Percentiles rank a stretch among this genome's conserved stretches.
Evolutionary conservation across 2,888 invertebrate genomes (phyloP).

Genomic region (Chamaedrilus cognettii): DNA sequence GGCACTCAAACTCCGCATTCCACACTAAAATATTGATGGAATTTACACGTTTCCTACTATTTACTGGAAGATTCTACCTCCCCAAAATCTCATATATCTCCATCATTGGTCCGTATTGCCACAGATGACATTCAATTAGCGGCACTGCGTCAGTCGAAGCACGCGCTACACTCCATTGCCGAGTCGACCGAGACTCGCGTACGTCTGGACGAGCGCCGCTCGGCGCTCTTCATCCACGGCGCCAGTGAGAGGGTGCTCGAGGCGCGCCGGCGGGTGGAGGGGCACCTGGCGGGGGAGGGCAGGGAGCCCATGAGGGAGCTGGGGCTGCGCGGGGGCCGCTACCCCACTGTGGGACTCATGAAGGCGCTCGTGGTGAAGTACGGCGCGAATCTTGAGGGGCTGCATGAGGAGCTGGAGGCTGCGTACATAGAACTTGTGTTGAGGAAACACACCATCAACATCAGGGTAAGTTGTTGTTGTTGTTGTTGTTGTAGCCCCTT

Average conservation of each 20-base stretch:
- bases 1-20: no score
- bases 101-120: no score
- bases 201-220: conserved; percentile 8
- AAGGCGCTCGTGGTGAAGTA: conserved; percentile 19
- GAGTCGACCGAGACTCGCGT: not conserved
- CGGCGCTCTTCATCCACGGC: conserved; percentile 15
- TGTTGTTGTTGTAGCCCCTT: no score
- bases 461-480: not conserved
- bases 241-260: not conserved
- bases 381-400: conserved; percentile 14
- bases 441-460: not conserved
- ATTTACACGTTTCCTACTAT: no score
- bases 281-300: not conserved
- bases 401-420: conserved; percentile 2
- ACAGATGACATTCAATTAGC: no score
- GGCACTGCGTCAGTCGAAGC: no score
- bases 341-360: conserved; percentile 14
- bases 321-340: not conserved
- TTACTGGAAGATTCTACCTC: no score
- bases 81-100: no score
- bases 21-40: no score
- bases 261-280: not conserved
- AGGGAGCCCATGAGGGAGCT: conserved; percentile 5
- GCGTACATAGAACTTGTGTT: conserved; percentile 11
- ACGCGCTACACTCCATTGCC: not conserved